Evolutionary conservation across 1,140 invertebrate species (phyloP), one percentile per base, ranked within the genome.

Genomic region (Pogonognathellus flavescens): DNA sequence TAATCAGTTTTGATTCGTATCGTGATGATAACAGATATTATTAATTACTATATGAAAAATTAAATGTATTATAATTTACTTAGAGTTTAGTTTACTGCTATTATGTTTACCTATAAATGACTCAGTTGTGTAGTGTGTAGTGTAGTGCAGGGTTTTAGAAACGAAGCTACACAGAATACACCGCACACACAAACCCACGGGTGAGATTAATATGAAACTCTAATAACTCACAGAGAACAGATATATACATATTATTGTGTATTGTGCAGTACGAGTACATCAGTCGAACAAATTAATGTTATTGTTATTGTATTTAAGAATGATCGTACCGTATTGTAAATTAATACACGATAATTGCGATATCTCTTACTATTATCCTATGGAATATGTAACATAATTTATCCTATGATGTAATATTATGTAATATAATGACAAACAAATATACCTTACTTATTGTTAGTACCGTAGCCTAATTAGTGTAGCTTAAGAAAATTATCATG

Each of bases 181-280:
- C 10, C 41, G 49, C 22, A 50, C 25, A 76, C 70, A 76, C 70
- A 50, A 76, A 76, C 70, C 70, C 70, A 76, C 70, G 70, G 70
- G 70, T 76, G 70, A 76, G 70, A 76, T 76, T 76, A 76, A 76
- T 76, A 76, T 49, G 70, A 76, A 76, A 76, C 70, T 76, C 70
- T 76, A 76, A 76, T 76, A 76, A 76, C 70, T 76, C 70, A 76
- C 70, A 76, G 70, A 76, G 31, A 76, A 76, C 31, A 76, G 31
- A 76, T 76, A 70, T 22, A 70, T 76, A 70, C 66, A 70, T 76
- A 76, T 76, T 76, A 31, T 76, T n/a, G 25, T 49, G 31, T 49
- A 76, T n/a, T 41, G 16, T 18, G 10, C 7, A 18, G 16, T 41
- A 76, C 25, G 31, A 49, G 70, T 76, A 18, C 41, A 76, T 76